Evolutionary conservation across 2,797 vertebrate genomes (phyloP).

Genomic region (Sorex maritimensis): DNA sequence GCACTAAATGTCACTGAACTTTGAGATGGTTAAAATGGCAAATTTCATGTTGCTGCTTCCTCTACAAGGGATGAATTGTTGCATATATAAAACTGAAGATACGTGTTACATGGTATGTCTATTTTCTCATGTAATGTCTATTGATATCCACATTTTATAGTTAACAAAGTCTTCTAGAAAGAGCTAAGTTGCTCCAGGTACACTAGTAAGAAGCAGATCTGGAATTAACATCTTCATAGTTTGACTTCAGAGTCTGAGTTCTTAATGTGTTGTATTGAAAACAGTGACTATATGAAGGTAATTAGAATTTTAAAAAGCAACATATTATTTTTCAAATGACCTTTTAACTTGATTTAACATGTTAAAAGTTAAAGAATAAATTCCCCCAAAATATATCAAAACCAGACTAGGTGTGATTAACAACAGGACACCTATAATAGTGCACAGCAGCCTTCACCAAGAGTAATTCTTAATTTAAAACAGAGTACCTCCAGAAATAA

Average conservation of each 20-base stretch:
- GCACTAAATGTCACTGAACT: too few species aligned
- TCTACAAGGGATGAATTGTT: too few species aligned
- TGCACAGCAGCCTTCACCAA: too few species aligned
- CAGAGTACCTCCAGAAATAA: conserved; percentile 43
- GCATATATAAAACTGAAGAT: too few species aligned
- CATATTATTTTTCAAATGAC: conserved; percentile 36
- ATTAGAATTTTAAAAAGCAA: neutral
- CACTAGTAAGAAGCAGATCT: neutral
- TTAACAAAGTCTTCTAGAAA: neutral
- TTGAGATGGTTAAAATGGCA: too few species aligned
- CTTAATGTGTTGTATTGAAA: neutral
- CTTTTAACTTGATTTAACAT: conserved; percentile 36
- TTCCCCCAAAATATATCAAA: neutral
- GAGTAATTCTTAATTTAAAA: neutral
- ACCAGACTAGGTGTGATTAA: neutral
- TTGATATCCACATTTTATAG: too few species aligned
- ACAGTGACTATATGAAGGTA: neutral
- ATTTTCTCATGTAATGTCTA: too few species aligned
- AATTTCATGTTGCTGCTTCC: too few species aligned
- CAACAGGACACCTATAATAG: conserved; percentile 13
- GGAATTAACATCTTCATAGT: neutral
- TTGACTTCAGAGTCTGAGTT: neutral
- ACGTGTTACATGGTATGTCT: too few species aligned
- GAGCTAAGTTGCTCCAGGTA: neutral
- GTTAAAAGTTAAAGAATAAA: neutral